A percentile compares a stretch with the other conserved stretches of the same genome.
Conservation (phyloP, 2,888 invertebrate species). For the Sabellastarte sp. region DNA sequence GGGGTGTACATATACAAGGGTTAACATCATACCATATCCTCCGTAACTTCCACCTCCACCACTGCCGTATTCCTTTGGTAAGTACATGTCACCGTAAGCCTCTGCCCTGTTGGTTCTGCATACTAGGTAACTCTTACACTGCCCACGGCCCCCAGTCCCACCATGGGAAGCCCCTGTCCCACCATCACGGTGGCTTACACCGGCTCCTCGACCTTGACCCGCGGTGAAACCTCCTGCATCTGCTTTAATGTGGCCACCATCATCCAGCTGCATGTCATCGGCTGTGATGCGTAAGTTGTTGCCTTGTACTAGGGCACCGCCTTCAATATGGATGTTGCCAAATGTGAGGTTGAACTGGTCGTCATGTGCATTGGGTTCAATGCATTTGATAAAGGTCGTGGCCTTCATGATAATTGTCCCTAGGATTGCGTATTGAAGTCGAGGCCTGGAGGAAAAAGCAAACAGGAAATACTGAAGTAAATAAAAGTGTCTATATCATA, state of each 20-base stretch:
- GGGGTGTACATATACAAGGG: too few relatives aligned
- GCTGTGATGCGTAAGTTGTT: conserved; percentile 36
- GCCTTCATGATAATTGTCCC: conserved; percentile 41
- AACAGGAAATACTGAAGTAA: too few relatives aligned
- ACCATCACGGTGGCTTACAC: conserved; percentile 19
- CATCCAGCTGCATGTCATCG: conserved; percentile 37
- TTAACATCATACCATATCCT: conserved; percentile 33
- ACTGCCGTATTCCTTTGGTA: conserved; percentile 36
- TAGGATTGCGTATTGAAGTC: conserved; percentile 33
- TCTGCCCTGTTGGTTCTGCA: conserved; percentile 33
- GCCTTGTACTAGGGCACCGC: conserved; percentile 38
- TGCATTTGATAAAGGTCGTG: conserved; percentile 35
- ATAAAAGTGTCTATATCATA: too few relatives aligned
- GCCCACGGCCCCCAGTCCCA: conserved; percentile 40
- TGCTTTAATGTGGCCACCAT: conserved; percentile 41
- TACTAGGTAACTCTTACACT: conserved; percentile 34
- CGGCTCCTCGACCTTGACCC: conserved; percentile 35
- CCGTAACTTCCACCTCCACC: conserved; percentile 35
- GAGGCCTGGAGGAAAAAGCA: not conserved
- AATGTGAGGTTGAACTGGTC: conserved; percentile 35
- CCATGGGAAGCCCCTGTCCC: conserved; percentile 40
- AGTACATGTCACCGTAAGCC: conserved; percentile 38
- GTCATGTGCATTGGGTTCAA: conserved; percentile 35
- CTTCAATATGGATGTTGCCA: conserved; percentile 36
- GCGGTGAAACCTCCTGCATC: conserved; percentile 39